Evolutionary conservation across 2,888 invertebrate species (phyloP).

Genomic region (Philereme vetulata): DNA sequence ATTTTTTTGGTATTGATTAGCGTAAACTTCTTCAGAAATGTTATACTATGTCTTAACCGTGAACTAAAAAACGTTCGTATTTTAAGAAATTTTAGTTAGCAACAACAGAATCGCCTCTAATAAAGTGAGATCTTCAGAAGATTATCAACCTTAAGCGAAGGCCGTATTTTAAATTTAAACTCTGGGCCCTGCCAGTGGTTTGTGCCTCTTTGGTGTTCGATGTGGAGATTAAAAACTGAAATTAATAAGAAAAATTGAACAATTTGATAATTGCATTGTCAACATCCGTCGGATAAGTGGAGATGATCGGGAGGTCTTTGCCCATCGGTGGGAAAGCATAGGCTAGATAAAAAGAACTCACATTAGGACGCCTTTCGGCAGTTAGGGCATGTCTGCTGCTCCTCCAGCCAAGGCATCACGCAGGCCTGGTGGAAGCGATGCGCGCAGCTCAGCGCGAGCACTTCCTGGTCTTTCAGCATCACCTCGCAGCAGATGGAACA

Average conservation of each 20-base stretch:
- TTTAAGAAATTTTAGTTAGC: no score
- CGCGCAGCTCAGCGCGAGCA: conserved; percentile 64
- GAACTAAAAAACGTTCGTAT: no score
- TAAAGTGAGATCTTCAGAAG: conserved; percentile 18
- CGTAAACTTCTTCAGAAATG: no score
- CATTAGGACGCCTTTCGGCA: conserved; percentile 64
- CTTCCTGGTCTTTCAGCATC: conserved; percentile 61
- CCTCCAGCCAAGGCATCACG: conserved; percentile 72
- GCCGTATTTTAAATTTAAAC: not conserved
- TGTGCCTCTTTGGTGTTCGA: conserved; percentile 8
- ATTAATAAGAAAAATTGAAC: not conserved
- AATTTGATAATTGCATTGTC: no score
- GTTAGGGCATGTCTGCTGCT: conserved; percentile 72
- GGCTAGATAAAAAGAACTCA: conserved; percentile 10
- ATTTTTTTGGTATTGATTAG: no score
- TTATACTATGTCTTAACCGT: no score
- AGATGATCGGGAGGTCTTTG: no score
- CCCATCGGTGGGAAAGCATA: no score
- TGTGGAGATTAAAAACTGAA: not conserved
- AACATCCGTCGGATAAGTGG: no score
- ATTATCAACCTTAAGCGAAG: conserved; percentile 19
- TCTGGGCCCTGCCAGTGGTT: conserved; percentile 6
- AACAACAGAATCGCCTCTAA: no score
- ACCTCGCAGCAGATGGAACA: conserved; percentile 76
- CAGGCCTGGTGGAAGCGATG: conserved; percentile 73